These are phyloP conservation scores for Caenorhabditis remanei DNA, from an alignment of 1,140 invertebrate species.

Conservation along the genomic window DNA sequence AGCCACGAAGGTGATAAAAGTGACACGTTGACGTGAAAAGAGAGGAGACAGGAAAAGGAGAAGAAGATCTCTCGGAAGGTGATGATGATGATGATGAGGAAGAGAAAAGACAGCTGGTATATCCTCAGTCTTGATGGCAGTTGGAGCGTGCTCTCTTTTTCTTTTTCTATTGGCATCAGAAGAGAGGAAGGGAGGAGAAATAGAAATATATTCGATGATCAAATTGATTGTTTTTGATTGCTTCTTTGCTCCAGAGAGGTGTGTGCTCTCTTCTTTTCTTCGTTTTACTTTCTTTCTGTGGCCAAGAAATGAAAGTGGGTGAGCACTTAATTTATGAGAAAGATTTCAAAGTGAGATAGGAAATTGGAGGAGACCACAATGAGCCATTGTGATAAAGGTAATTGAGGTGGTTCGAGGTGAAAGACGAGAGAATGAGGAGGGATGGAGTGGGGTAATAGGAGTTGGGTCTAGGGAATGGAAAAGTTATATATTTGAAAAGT, in stretches of 20 bases:
- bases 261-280: background rate
- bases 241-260: background rate
- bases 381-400: background rate
- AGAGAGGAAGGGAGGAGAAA: background rate
- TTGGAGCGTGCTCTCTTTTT: constrained; percentile 12
- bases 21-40: constrained; percentile 43
- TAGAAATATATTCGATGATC: constrained; percentile 36
- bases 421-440: background rate
- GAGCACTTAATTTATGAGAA: constrained; percentile 38
- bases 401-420: background rate
- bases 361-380: background rate
- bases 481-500: no score
- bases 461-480: no score
- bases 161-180: background rate
- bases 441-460: no score
- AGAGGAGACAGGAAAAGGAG: background rate
- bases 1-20: constrained; percentile 55
- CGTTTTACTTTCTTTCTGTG: background rate
- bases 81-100: constrained; percentile 48
- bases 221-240: constrained; percentile 49
- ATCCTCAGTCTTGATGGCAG: constrained; percentile 6
- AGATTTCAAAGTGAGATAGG: constrained; percentile 39
- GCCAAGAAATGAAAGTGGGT: constrained; percentile 22
- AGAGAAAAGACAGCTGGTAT: constrained; percentile 53
- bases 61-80: constrained; percentile 24